Evolutionary conservation across 2,888 invertebrate species (phyloP), one percentile per base, ranked within the genome.

Genomic region (Carcina quercana): DNA sequence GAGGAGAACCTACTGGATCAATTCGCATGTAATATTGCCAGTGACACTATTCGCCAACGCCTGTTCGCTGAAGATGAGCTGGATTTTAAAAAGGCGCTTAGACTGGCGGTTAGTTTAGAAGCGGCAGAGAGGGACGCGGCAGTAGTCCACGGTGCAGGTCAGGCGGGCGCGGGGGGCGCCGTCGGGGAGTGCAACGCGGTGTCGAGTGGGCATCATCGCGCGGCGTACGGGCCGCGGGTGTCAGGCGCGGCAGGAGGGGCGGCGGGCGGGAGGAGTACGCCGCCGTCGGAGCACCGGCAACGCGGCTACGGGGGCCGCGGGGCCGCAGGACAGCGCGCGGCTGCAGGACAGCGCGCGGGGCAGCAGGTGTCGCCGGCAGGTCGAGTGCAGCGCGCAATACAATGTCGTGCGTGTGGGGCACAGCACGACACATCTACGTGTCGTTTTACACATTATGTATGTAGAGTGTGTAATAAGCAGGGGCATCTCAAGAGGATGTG

Each of bases 1-100:
- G 13, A 36, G 4, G 50, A 52, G 13, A 51, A 40, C 13, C 22
- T 53, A 5, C 15, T 52, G 1, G 49, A 53, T 22, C 50, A 50
- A 10, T 36, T 47, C 1, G 45, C 41, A 1, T 46, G 45, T 12
- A 45, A 44, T 0, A 19, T 47, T 4, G 5, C 1, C 1, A 40
- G 30, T 13, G 48, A 47, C 4, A 26, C 5, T 0, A 44, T 47
- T 2, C 28, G 47, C 2, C 43, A 42, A 13, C 21, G 45, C 5
- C 20, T 50, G 14, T 50, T 50, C n/a, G 39, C 45, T 5, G 47
- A 50, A 14, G 26, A 28, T 0, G 30, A 33, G 0, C 2, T 47
- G 3, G 32, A 28, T 3, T 42, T 27, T 6, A 12, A 13, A 0
- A 40, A 19, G 5, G 44, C 44, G 0, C 30, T 30, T 7, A 37